phyloP scores from a whole-genome alignment of 2,888 invertebrate species.

The Diadegma fenestrale region DNA sequence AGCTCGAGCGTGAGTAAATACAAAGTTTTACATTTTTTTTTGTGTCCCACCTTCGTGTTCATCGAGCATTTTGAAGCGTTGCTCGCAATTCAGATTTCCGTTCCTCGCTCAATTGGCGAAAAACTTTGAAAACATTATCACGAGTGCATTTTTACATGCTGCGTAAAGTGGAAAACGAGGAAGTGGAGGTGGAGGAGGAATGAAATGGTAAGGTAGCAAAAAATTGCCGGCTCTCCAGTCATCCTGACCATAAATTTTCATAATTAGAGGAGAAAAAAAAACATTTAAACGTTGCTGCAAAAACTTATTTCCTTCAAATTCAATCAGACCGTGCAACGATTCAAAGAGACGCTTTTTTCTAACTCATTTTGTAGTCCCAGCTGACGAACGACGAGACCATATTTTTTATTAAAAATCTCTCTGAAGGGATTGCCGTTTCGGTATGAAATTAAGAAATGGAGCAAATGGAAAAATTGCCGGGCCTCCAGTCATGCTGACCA shows the following conservation, averaged over 20 bases:
- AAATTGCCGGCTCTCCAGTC: neutral
- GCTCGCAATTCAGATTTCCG: no score
- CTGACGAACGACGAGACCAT: no score
- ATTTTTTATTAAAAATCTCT: no score
- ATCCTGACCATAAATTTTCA: neutral
- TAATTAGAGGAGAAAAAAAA: neutral
- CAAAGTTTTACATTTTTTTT: slow-evolving; percentile 10
- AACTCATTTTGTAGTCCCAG: neutral
- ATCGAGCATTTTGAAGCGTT: neutral
- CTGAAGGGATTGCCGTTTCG: no score
- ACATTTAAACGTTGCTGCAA: no score
- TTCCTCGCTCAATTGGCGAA: no score
- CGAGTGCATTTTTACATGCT: slow-evolving; percentile 71
- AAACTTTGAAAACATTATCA: neutral
- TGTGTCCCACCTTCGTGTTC: neutral
- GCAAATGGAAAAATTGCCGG: slow-evolving; percentile 20
- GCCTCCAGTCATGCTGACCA: neutral
- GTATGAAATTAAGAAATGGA: no score
- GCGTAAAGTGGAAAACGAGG: slow-evolving; percentile 73
- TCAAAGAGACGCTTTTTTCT: neutral
- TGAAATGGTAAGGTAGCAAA: slow-evolving; percentile 80
- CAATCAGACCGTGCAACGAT: neutral
- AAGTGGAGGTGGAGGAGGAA: slow-evolving; percentile 79
- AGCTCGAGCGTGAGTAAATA: slow-evolving; percentile 80
- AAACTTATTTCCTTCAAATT: slow-evolving; percentile 49